Evolutionary conservation across 2,888 invertebrate species (phyloP).

Genomic region (Lysandra bellargus): DNA sequence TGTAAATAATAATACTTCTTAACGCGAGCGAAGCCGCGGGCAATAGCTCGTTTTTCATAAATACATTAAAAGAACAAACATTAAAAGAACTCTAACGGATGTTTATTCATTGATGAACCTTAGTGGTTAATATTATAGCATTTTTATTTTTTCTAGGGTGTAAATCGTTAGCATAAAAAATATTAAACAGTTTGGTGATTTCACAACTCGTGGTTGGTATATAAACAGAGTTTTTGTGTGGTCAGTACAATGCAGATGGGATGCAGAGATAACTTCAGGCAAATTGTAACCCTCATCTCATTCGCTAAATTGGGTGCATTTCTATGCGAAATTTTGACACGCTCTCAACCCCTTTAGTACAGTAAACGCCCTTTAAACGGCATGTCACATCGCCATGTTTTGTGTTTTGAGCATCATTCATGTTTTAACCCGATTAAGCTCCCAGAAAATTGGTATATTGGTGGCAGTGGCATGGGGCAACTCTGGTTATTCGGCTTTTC

Average conservation of each 20-base stretch:
- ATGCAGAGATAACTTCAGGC: slow-evolving; percentile 70
- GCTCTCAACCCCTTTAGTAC: slow-evolving; percentile 51
- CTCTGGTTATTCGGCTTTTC: background rate
- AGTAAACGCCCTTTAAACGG: slow-evolving; percentile 40
- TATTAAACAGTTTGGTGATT: too few relatives aligned
- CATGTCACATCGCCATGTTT: slow-evolving; percentile 40
- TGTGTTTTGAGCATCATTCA: slow-evolving; percentile 28
- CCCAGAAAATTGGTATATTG: background rate
- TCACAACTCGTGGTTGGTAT: background rate
- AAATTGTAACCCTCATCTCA: slow-evolving; percentile 74
- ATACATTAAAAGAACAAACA: too few relatives aligned
- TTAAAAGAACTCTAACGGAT: too few relatives aligned
- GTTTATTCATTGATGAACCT: too few relatives aligned
- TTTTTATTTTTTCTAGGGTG: too few relatives aligned
- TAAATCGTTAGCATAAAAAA: too few relatives aligned
- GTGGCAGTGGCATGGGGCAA: background rate
- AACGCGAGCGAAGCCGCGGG: too few relatives aligned
- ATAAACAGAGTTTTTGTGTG: slow-evolving; percentile 47
- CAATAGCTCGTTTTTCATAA: too few relatives aligned
- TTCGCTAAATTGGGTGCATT: slow-evolving; percentile 75
- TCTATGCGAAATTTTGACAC: slow-evolving; percentile 70
- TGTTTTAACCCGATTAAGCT: background rate
- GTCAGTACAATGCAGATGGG: slow-evolving; percentile 64
- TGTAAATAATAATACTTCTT: too few relatives aligned
- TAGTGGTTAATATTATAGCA: too few relatives aligned